Evolutionary conservation across 2,888 invertebrate genomes (phyloP), one percentile per base, ranked within the genome.

Genomic region (Himalopsyche anomala): DNA sequence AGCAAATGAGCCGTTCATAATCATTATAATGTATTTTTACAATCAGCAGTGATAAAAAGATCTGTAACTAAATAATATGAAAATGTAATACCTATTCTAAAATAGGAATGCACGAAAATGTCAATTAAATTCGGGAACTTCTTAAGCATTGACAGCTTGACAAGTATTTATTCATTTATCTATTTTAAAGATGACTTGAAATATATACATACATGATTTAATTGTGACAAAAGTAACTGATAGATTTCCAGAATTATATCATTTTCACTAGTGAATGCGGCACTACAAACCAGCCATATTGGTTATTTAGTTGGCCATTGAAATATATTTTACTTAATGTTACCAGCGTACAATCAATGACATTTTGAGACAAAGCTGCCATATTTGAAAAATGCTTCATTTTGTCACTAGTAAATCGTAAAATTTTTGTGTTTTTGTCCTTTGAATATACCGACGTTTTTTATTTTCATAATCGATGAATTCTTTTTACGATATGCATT

Each of bases 11-110:
- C 38, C 45, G n/a, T 40, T 62, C 83, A 83, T 62, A 62, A 62
- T 83, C 69, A 62, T 28, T 83, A 62, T 62, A 83, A 83, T 83
- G 54, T 83, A 62, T 55, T 42, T 83, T 62, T 83, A 42, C n/a
- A 62, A 83, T 83, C 83, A 83, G 62, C 56, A 74, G 11, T 38
- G 36, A 36, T 74, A 74, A 74, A 74, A 36, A 36, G 15, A 36
- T 74, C 15, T 74, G 74, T 38, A 74, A 74, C 74, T 74, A 74
- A 74, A 74, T 74, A 74, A 74, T 74, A 74, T 36, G 74, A 74
- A 28, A 74, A 74, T 74, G 74, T 74, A 74, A 74, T 74, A 74
- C 36, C 74, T 45, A 80, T 80, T 45, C 80, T 42, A 80, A 80
- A 80, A 80, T 80, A 80, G 45, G 80, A 80, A 19, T 80, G n/a